Evolutionary conservation across 2,888 invertebrate species (phyloP), one percentile per base, ranked within the genome.

Genomic region (Campaea margaritaria): DNA sequence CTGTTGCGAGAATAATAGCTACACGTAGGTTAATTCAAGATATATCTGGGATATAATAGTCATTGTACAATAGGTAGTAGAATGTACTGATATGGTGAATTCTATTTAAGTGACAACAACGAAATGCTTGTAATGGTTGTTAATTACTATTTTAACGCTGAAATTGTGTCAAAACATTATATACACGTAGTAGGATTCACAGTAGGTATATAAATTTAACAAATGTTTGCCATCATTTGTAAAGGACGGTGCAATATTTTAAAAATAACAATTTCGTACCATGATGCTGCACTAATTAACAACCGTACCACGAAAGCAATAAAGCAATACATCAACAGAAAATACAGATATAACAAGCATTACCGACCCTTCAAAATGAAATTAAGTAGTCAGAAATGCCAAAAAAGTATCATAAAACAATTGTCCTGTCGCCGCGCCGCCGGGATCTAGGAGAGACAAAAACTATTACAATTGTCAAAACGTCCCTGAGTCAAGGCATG

Each of bases 401-500:
- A 65, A 68, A 68, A 71, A 71, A 66, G 41, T 16, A 42, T 53
- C 64, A 60, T 69, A 69, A 68, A 70, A 70, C 73, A 70, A 73
- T 77, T 72, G 70, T 68, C 54, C 66, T 44, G 57, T 67, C 57
- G 44, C 54, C 36, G 60, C 57, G 44, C 54, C 36, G 60, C 36
- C 31, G 31, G 62, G 60, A 64, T 73, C 71, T 74, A 73, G 54
- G 51, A 55, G 66, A 55, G 62, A 69, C 68, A 72, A 67, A 59
- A 45, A 39, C 27, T 36, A 47, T 16, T 41, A 52, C 41, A 68
- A 63, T 69, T 64, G 68, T 60, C 50, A 72, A 70, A 73, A 74
- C 70, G 72, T 79, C 77, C 74, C 78, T 71, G 71, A 70, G 72
- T 58, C 75, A 68, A 65, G 72, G 51, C 75, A 45, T 41, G 72